These are phyloP conservation scores for Plutomurus gul DNA, from an alignment of 1,140 invertebrate species.

Conservation along the genomic window DNA sequence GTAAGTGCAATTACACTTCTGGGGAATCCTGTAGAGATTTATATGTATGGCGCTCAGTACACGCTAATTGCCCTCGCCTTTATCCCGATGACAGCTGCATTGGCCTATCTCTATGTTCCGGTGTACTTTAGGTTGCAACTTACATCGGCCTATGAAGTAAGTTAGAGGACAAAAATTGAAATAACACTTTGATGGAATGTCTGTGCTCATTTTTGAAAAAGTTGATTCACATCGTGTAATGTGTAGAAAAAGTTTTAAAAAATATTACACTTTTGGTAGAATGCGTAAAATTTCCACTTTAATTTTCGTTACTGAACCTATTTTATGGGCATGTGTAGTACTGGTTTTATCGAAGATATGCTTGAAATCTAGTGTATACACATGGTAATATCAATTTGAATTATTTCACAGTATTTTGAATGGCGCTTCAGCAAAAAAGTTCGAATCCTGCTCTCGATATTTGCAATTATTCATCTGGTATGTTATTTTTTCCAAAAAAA, in stretches of 20 bases:
- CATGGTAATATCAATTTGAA: background rate
- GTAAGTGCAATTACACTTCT: constrained; percentile 40
- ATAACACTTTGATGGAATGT: no score
- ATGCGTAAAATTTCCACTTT: no score
- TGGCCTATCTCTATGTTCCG: constrained; percentile 74
- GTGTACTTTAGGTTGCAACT: constrained; percentile 78
- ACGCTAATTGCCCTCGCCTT: constrained; percentile 67
- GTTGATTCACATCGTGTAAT: background rate
- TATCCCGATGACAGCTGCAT: constrained; percentile 67
- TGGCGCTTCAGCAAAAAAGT: constrained; percentile 39
- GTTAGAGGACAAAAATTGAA: no score
- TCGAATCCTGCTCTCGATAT: background rate
- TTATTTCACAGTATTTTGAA: constrained; percentile 41
- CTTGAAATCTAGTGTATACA: no score
- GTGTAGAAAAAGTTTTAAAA: no score
- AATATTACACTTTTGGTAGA: no score
- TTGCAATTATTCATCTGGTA: constrained; percentile 30
- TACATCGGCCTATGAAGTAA: constrained; percentile 81
- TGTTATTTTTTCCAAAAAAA: background rate
- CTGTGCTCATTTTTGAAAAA: no score
- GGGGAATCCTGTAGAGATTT: constrained; percentile 58
- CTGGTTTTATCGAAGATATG: no score
- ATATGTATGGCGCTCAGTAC: constrained; percentile 75
- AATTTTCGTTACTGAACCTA: no score
- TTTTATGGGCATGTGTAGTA: no score